Percentiles rank a stretch among this genome's conserved stretches.
phyloP scores from a whole-genome alignment of 2,888 invertebrate genomes.

The Odontomyia ornata region DNA sequence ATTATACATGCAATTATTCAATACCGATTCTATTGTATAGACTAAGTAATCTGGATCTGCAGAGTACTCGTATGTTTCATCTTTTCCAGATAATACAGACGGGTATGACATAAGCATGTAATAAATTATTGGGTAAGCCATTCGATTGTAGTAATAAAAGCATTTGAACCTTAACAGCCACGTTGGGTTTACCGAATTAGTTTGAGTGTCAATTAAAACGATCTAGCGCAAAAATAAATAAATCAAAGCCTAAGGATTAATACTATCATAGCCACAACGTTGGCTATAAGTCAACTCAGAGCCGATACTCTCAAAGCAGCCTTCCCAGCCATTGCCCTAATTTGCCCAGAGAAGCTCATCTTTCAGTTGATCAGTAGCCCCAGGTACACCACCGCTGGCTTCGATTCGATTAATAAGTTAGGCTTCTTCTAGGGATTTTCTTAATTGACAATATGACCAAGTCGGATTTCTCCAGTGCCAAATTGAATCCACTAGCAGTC shows the following conservation, averaged over 20 bases:
- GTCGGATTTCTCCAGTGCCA: too few relatives aligned
- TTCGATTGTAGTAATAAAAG: conserved; percentile 57
- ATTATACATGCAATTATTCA: conserved; percentile 57
- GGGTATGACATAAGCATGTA: conserved; percentile 59
- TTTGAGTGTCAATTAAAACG: conserved; percentile 26
- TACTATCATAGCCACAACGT: too few relatives aligned
- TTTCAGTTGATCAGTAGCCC: too few relatives aligned
- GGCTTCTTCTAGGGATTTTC: too few relatives aligned
- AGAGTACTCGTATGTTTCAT: conserved; percentile 56
- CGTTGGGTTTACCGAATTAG: conserved; percentile 51
- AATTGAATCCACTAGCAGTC: too few relatives aligned
- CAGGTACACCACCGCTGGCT: too few relatives aligned
- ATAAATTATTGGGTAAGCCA: conserved; percentile 56
- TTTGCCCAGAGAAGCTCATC: too few relatives aligned
- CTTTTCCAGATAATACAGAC: conserved; percentile 57
- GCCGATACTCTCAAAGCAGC: too few relatives aligned
- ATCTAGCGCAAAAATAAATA: conserved; percentile 46
- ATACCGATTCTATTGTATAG: conserved; percentile 58
- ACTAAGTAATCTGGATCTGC: conserved; percentile 59
- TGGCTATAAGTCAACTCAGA: too few relatives aligned
- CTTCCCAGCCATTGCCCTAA: too few relatives aligned
- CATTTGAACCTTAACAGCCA: conserved; percentile 60
- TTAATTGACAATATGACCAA: too few relatives aligned
- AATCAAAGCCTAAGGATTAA: conserved; percentile 44
- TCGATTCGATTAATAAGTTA: too few relatives aligned